A percentile compares a stretch with the other conserved stretches of the same genome.
Evolutionary conservation across 1,140 invertebrate genomes (phyloP).

Genomic region (Phthorimaea operculella): DNA sequence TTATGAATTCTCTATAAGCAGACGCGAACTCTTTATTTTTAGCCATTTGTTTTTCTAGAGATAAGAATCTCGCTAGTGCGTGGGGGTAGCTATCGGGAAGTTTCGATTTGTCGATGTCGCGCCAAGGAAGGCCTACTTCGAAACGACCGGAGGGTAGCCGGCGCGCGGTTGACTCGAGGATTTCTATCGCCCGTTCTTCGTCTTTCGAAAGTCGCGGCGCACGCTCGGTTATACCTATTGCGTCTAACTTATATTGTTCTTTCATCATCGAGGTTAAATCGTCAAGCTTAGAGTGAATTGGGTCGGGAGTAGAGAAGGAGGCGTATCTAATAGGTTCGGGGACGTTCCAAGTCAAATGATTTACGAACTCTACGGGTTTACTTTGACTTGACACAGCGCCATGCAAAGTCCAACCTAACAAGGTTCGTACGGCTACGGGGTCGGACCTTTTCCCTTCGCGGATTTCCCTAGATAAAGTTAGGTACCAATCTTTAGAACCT

Average conservation of each 20-base stretch:
- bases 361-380: slow-evolving; percentile 10
- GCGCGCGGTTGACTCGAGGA: slow-evolving; percentile 1
- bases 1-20: slow-evolving; percentile 2
- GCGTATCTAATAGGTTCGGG: background rate
- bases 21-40: background rate
- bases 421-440: slow-evolving; percentile 13
- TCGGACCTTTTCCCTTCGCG: slow-evolving; percentile 9
- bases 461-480: slow-evolving; percentile 11
- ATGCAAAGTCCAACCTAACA: slow-evolving; percentile 20
- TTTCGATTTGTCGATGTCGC: background rate
- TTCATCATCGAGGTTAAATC: slow-evolving; percentile 7
- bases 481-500: slow-evolving; percentile 17
- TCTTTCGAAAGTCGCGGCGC: slow-evolving; percentile 1
- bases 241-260: slow-evolving; percentile 18
- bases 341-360: slow-evolving; percentile 2
- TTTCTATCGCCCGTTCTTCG: slow-evolving; percentile 10
- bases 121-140: slow-evolving; percentile 8
- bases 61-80: slow-evolving; percentile 4
- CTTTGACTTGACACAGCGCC: slow-evolving; percentile 7
- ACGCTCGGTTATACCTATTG: slow-evolving; percentile 14
- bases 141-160: slow-evolving; percentile 8
- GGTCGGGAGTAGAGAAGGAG: no score
- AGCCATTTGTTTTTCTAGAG: background rate
- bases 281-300: background rate
- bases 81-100: slow-evolving; percentile 9